A percentile compares a stretch with the other conserved stretches of the same genome.
These are phyloP conservation scores for Clepsis dumicolana DNA, from an alignment of 2,888 invertebrate genomes.

Conservation along the genomic window DNA sequence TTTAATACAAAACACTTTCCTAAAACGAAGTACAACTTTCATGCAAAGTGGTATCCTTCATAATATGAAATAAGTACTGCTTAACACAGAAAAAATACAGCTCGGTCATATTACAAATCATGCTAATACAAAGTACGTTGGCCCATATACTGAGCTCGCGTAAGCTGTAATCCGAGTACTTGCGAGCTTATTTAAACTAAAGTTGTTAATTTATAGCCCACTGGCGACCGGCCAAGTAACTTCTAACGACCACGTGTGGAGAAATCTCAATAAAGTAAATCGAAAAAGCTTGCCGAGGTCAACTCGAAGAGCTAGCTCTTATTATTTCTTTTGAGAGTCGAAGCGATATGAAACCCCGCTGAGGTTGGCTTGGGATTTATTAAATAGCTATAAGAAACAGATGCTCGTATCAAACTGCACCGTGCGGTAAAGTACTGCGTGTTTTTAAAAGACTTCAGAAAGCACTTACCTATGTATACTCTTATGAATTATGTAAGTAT, in stretches of 20 bases:
- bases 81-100: not conserved
- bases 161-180: conserved; percentile 19
- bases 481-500: not conserved
- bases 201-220: conserved; percentile 38
- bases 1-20: not conserved
- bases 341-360: conserved; percentile 14
- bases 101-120: conserved; percentile 15
- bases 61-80: not conserved
- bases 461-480: too few species aligned
- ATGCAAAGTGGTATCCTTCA: not conserved
- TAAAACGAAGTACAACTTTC: not conserved
- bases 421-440: not conserved
- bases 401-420: not conserved
- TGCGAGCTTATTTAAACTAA: conserved; percentile 42
- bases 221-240: conserved; percentile 37
- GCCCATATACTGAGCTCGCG: conserved; percentile 11
- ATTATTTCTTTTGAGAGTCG: conserved; percentile 18
- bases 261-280: conserved; percentile 26
- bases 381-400: not conserved
- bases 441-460: not conserved
- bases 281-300: conserved; percentile 7
- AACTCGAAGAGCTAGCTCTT: conserved; percentile 12
- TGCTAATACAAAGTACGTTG: conserved; percentile 11
- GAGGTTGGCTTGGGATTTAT: not conserved
- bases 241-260: conserved; percentile 35